Evolutionary conservation across 30 jellyfish, hydroid and myxozoan genomes (phyloP).

Genomic region (Aurelia sp.): DNA sequence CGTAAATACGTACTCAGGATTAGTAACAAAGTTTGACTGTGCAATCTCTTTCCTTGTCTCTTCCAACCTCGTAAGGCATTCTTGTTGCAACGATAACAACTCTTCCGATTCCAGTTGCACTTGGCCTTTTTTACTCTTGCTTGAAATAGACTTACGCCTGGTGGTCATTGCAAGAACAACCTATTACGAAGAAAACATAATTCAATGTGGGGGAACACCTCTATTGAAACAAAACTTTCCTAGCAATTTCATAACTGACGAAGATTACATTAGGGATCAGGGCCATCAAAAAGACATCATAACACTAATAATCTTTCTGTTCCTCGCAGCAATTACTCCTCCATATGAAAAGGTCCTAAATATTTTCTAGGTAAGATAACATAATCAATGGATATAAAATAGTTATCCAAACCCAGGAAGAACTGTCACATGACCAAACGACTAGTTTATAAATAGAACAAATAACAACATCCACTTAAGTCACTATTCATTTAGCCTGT

Average conservation of each 20-base stretch:
- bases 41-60: slow-evolving; percentile 86
- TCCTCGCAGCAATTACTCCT: too few relatives aligned
- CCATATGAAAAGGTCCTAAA: too few relatives aligned
- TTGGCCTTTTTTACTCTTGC: slow-evolving; percentile 52
- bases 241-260: background rate
- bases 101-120: slow-evolving; percentile 64
- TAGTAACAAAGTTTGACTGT: slow-evolving; percentile 43
- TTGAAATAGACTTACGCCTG: slow-evolving; percentile 39
- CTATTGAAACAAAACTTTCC: background rate
- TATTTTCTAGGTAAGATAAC: background rate
- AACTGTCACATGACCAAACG: too few relatives aligned
- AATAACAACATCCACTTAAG: too few relatives aligned
- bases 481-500: too few relatives aligned
- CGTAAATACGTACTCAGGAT: slow-evolving; percentile 78
- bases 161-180: slow-evolving; percentile 42
- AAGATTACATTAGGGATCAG: background rate
- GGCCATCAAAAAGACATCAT: background rate
- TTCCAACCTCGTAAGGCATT: slow-evolving; percentile 71
- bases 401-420: too few relatives aligned
- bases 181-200: slow-evolving; percentile 1
- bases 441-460: too few relatives aligned
- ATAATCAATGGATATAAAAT: too few relatives aligned
- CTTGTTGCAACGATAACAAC: slow-evolving; percentile 63
- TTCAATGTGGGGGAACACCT: too few relatives aligned
- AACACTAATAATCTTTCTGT: too few relatives aligned